These are phyloP conservation scores for Oceanites oceanicus DNA, from an alignment of 2,113 vertebrate species.

Conservation along the genomic window DNA sequence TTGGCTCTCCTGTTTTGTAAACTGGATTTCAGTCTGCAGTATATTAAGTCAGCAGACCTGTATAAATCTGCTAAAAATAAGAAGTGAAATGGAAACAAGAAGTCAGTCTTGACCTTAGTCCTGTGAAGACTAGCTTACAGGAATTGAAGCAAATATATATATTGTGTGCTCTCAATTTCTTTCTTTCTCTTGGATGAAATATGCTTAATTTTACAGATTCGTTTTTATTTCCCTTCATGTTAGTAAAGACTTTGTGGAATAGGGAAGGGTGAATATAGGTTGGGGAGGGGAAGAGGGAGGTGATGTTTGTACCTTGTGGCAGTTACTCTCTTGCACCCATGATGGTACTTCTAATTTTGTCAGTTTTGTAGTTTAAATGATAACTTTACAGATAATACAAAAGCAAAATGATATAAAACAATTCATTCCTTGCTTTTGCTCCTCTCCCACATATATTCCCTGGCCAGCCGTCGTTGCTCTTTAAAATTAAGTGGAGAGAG, in stretches of 20 bases:
- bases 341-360: neutral
- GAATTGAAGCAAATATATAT: neutral
- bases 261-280: neutral
- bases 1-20: slow-evolving; percentile 1
- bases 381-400: neutral
- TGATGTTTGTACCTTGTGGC: neutral
- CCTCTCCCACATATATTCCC: neutral
- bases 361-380: neutral
- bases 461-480: neutral
- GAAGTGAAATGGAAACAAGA: slow-evolving; percentile 6
- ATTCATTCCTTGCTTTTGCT: neutral
- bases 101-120: neutral
- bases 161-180: neutral
- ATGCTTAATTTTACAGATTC: neutral
- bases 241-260: neutral
- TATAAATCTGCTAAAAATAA: neutral
- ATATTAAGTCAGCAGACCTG: slow-evolving; percentile 13
- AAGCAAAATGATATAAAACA: neutral
- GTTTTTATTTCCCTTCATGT: neutral
- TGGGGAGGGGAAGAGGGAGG: accelerated
- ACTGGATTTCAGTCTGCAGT: neutral
- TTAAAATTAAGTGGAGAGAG: slow-evolving; percentile 42
- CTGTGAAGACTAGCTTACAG: neutral
- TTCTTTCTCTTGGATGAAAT: neutral
- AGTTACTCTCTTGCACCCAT: neutral